Evolutionary conservation across 2,888 invertebrate species (phyloP), one percentile per base, ranked within the genome.

Genomic region (Lasioglossum marginatum): DNA sequence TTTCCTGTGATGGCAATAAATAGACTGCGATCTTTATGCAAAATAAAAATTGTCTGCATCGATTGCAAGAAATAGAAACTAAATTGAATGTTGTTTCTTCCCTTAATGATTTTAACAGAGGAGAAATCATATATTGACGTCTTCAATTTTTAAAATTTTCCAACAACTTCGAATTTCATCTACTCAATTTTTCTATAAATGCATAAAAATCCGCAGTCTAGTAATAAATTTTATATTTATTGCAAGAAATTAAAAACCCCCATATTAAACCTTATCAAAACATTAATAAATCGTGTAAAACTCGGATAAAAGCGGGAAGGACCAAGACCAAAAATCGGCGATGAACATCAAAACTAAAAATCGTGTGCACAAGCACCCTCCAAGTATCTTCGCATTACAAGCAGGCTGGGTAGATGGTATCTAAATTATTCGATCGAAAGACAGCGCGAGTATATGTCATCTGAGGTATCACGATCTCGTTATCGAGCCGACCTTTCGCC

Each of bases 401-500:
- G n/a, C n/a, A n/a, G 40, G n/a, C n/a, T 40, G 14, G 23, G 1
- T 57, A 57, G 68, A 37, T 73, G 19, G 34, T 4, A 73, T 45
- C 48, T 52, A 34, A 31, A 43, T 43, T 27, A 43, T 71, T 16
- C 34, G 73, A 52, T 70, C 31, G 34, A 27, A 48, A 52, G 48
- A 73, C 48, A 34, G 57, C 57, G 23, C 48, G 48, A n/a, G 45
- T 66, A n/a, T 43, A 77, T 34, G 52, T 66, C 31, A 73, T 68
- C 70, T 19, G 16, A 43, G 52, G 19, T 84, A 86, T 84, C 84
- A 57, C 75, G 78, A 76, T 86, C 75, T 85, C 86, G 79, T 86
- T 86, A 85, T 86, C 86, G 76, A 27, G 77, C 14, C 77, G 77
- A 82, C 81, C 86, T 79, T 85, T 85, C 45, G 70, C 68, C 23